These are phyloP conservation scores for Virgularia gustaviana DNA, from an alignment of 92 coral and sea anemone genomes.

Conservation along the genomic window DNA sequence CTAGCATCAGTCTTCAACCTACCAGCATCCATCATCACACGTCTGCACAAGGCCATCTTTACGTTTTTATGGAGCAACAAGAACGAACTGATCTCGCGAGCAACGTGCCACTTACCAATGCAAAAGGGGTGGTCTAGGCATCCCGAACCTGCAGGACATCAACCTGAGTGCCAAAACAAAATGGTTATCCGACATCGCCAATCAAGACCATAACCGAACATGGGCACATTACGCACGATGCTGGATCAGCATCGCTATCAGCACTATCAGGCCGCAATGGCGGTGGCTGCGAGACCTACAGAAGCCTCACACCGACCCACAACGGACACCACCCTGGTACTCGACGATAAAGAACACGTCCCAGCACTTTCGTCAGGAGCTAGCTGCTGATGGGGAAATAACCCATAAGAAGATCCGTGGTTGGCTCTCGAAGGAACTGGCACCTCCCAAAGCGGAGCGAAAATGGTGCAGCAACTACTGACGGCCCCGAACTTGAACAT, in stretches of 20 bases:
- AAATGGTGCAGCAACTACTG: not conserved
- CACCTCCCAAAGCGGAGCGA: not conserved
- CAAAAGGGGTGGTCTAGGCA: not conserved
- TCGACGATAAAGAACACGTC: not conserved
- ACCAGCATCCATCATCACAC: slow-evolving; percentile 25
- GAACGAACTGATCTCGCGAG: not conserved
- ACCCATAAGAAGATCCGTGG: not conserved
- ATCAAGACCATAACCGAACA: not conserved
- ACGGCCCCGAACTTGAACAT: not conserved
- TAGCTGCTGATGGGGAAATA: not conserved
- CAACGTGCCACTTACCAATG: not conserved
- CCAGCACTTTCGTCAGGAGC: not conserved
- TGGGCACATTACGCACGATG: slow-evolving; percentile 33
- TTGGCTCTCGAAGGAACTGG: not conserved
- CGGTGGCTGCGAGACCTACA: slow-evolving; percentile 6
- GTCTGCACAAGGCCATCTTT: not conserved
- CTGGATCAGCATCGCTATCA: slow-evolving; percentile 14
- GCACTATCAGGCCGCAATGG: slow-evolving; percentile 2
- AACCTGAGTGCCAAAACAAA: not conserved
- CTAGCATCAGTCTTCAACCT: slow-evolving; percentile 34
- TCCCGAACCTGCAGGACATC: not conserved
- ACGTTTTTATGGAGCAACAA: slow-evolving; percentile 20
- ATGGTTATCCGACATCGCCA: slow-evolving; percentile 14
- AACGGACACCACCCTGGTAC: slow-evolving; percentile 2
- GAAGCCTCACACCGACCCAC: slow-evolving; percentile 29